Evolutionary conservation across 1,140 invertebrate species (phyloP), one percentile per base, ranked within the genome.

Genomic region (Pentalonia nigronervosa): DNA sequence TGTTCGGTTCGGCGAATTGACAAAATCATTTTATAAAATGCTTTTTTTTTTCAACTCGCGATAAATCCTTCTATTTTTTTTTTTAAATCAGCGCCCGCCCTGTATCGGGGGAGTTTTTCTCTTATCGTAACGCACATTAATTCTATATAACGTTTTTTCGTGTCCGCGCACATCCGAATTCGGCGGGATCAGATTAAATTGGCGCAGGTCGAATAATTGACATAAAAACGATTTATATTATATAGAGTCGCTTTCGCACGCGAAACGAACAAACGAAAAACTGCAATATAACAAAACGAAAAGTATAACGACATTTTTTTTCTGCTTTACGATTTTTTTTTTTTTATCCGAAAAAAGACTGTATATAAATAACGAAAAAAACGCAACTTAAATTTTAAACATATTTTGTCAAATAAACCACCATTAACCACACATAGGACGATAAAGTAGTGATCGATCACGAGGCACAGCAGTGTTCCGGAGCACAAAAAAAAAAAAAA

Each of bases 121-220:
- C 87, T 89, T 89, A 89, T 89, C 87, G 87, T 56, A 36, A 34
- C 50, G 87, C 87, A 56, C 87, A 89, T 89, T 89, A 56, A 89
- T 89, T 89, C 48, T 89, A 14, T 25, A 56, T 53, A 89, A 89
- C 87, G 87, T 36, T 89, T 36, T 89, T 89, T 56, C 87, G 87
- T 89, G 87, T 89, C 87, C 87, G 9, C 87, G 87, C 87, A 89
- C 48, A 89, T 89, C 87, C 87, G 87, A 89, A 56, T 41, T 89
- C 48, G 87, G 87, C 34, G 87, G 87, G 48, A 89, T 53, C 87
- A 53, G 87, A 89, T 89, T 53, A 89, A 89, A 89, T 89, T 50
- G n/a, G 87, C 21, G 48, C 87, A 56, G 48, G 47, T 89, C 48
- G 87, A 53, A 89, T 89, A 89, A 89, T 89, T 89, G 87, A 89